A percentile compares a stretch with the other conserved stretches of the same genome.
Conservation (phyloP, 2,797 vertebrate genomes). For the Pantherophis alleghaniensis region DNA sequence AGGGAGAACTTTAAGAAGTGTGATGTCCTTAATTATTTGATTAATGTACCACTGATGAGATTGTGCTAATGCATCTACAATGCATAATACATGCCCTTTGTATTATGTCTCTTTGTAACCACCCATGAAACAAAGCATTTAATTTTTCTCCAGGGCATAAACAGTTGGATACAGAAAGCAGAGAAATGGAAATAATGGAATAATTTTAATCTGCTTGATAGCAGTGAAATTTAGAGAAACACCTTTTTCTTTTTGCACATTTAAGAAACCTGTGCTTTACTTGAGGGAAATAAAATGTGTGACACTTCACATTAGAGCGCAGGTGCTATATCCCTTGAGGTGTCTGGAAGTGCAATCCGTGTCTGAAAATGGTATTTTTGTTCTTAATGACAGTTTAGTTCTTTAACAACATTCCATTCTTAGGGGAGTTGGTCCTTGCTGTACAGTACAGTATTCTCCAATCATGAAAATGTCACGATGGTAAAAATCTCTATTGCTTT, state of each 20-base stretch:
- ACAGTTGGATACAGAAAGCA: not conserved
- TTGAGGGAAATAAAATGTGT: not conserved
- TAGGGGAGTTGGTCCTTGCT: not conserved
- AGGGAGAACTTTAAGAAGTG: not conserved
- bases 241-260: not conserved
- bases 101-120: not conserved
- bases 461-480: not conserved
- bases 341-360: not conserved
- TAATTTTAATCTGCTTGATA: not conserved
- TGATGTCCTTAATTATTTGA: not conserved
- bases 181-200: not conserved
- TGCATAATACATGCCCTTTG: not conserved
- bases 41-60: not conserved
- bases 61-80: not conserved
- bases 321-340: not conserved
- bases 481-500: not conserved
- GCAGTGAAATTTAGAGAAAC: not conserved
- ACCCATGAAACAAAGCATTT: not conserved
- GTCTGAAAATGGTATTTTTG: not conserved
- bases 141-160: not conserved
- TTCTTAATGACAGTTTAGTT: not conserved
- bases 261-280: slow-evolving; percentile 3
- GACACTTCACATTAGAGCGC: not conserved
- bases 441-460: not conserved
- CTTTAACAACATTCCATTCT: not conserved